Evolutionary conservation across 2,797 vertebrate genomes (phyloP).

Genomic region (Chanos chanos): DNA sequence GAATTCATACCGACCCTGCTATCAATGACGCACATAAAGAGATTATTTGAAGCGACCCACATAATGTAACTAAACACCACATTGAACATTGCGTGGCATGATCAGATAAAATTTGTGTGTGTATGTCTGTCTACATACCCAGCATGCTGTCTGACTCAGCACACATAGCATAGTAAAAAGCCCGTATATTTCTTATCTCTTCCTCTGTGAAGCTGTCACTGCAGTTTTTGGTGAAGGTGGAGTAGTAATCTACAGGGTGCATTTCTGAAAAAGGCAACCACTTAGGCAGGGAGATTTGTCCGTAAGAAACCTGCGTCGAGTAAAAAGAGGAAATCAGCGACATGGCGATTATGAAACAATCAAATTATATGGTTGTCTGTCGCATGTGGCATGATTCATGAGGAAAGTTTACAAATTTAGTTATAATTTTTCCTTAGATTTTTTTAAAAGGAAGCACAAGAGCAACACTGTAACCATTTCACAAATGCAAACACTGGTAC

Average conservation of each 20-base stretch:
- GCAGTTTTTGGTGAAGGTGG: constrained; percentile 93
- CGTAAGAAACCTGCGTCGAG: constrained; percentile 72
- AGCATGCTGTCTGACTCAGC: constrained; percentile 93
- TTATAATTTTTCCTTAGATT: no score
- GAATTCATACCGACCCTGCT: no score
- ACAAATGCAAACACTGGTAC: no score
- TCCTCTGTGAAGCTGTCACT: constrained; percentile 80
- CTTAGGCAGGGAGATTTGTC: constrained; percentile 82
- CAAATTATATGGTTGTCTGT: no score
- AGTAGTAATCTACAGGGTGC: constrained; percentile 91
- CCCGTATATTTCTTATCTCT: constrained; percentile 83
- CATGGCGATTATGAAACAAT: neutral
- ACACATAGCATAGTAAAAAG: constrained; percentile 96
- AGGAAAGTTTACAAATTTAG: no score
- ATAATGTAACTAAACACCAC: neutral
- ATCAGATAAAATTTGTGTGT: no score
- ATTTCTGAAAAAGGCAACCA: constrained; percentile 83
- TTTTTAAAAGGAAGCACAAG: no score
- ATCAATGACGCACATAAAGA: no score
- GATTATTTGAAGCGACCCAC: neutral
- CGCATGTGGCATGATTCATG: no score
- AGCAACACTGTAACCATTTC: no score
- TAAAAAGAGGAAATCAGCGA: neutral
- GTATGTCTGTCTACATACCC: constrained; percentile 72
- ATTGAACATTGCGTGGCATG: neutral